Evolutionary conservation across 2,113 vertebrate genomes (phyloP), one percentile per base, ranked within the genome.

Genomic region (Paracanthobrama guichenoti): DNA sequence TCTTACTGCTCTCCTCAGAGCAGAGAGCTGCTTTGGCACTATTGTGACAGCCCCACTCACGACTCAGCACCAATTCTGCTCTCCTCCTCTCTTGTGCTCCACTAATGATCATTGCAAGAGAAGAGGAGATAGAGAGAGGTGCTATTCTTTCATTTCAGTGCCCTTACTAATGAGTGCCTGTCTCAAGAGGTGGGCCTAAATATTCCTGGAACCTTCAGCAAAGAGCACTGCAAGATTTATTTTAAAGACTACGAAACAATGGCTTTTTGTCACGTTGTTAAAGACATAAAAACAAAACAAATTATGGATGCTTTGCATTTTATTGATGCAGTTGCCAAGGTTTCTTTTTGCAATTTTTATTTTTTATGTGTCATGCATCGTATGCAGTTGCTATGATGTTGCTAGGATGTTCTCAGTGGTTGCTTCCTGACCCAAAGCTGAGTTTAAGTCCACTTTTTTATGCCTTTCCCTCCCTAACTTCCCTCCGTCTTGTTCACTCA

Each of bases 61-160:
- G 11, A 64, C 53, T 86, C 79, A 24, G 79, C 31, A 67, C 2
- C 72, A 55, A 67, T 85, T 85, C 57, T 50, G 13, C 46, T 85
- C 26, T 28, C 22, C 26, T 44, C 20, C 31, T 82, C 42, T 59
- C 7, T 46, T 31, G 26, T 14, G 13, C 42, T 81, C 59, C 55
- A 35, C 75, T 71, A 82, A 85, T 85, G 28, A 81, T 81, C 79
- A 85, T 73, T 64, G 31, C 42, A 50, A 76, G 59, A 84, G 44
- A 78, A 46, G 59, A 50, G 11, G 44, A 62, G 42, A 75, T 55
- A 8, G 81, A 31, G 24, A 79, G 42, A 53, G 46, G 42, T 67
- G 42, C 44, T 31, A 50, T 67, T 31, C 44, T 81, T 81, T 67
- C 44, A 28, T 67, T 81, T 50, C 44, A 48, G 44, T 81, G 59